Evolutionary conservation across 2,888 invertebrate species (phyloP).

Genomic region (Tenthredo distinguenda): DNA sequence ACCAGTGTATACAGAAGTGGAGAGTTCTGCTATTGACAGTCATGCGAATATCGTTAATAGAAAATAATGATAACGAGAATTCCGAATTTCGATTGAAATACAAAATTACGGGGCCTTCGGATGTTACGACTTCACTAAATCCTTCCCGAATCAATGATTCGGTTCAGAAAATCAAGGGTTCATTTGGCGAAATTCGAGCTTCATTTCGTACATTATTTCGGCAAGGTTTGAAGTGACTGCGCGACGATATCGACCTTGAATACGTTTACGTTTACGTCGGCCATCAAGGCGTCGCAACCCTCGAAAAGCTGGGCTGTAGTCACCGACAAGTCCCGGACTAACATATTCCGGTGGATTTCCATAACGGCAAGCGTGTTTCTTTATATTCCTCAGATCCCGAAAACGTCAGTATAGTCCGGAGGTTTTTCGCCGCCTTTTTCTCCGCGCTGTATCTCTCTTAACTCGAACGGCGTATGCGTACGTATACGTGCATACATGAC

Average conservation of each 20-base stretch:
- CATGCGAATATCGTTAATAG: constrained; percentile 73
- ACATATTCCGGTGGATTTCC: constrained; percentile 46
- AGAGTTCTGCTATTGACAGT: constrained; percentile 75
- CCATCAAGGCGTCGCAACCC: constrained; percentile 35
- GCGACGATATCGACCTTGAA: constrained; percentile 44
- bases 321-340: constrained; percentile 38
- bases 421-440: neutral
- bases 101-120: neutral
- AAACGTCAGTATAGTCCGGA: constrained; percentile 21
- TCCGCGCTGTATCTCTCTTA: neutral
- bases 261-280: constrained; percentile 35
- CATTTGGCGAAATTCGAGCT: neutral
- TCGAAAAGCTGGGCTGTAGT: neutral
- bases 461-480: neutral
- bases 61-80: constrained; percentile 66
- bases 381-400: constrained; percentile 40
- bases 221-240: neutral
- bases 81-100: neutral
- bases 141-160: neutral
- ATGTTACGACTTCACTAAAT: neutral
- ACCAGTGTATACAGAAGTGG: constrained; percentile 65
- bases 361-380: constrained; percentile 44
- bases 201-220: neutral
- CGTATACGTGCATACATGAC: neutral
- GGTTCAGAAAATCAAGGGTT: neutral